These are phyloP conservation scores for Crypturellus undulatus DNA, from an alignment of 2,113 vertebrate species.

Conservation along the genomic window DNA sequence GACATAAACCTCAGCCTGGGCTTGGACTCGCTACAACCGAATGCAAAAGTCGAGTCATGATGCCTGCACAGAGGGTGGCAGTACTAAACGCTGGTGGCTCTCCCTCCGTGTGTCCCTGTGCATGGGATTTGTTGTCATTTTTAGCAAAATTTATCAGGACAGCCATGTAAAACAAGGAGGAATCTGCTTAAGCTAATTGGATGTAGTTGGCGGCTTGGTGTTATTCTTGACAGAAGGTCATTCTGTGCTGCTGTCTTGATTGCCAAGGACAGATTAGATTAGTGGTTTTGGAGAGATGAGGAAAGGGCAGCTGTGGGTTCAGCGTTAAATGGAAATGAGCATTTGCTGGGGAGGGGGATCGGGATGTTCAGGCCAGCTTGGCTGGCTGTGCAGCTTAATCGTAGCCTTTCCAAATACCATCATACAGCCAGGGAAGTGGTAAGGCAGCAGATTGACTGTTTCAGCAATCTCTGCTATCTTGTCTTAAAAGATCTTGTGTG, in stretches of 20 bases:
- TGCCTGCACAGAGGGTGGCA: neutral
- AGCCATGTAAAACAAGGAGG: neutral
- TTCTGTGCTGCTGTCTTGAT: neutral
- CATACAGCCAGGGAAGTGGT: neutral
- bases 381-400: neutral
- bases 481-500: constrained; percentile 16
- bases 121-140: neutral
- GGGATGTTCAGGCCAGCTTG: neutral
- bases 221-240: neutral
- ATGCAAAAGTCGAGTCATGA: neutral
- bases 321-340: neutral
- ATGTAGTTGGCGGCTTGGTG: neutral
- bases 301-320: neutral
- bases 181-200: neutral
- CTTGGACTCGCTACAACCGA: neutral
- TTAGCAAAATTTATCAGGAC: neutral
- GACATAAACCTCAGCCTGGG: neutral
- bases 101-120: neutral
- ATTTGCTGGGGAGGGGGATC: neutral
- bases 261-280: neutral
- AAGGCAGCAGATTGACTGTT: neutral
- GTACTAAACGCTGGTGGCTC: neutral
- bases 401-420: neutral
- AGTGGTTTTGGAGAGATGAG: neutral
- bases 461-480: constrained; percentile 2